Evolutionary conservation across 2,888 invertebrate genomes (phyloP), one percentile per base, ranked within the genome.

Genomic region (Beris morrisii): DNA sequence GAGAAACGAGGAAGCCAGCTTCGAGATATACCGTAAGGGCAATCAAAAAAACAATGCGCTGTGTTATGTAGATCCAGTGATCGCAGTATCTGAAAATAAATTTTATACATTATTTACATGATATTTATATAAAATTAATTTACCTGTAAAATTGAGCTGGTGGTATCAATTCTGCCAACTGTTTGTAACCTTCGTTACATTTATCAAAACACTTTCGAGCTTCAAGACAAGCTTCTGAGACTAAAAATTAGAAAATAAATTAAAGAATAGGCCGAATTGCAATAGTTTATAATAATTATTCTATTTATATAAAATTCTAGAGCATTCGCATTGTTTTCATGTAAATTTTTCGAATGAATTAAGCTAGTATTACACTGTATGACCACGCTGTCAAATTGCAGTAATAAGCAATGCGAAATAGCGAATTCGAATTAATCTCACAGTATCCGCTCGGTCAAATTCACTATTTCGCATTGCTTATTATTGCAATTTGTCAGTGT

Each of bases 11-110:
- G 72, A 88, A 83, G 1, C 92, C 92, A 13, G 85, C 84, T 81
- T 93, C 92, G 70, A 96, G 82, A 82, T 92, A 96, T 58, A 91
- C 84, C 7, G 91, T 87, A 65, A 95, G 82, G 0, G 93, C 87
- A 55, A 89, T 86, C 12, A 92, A 82, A 78, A 90, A 95, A 67
- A 91, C 88, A 71, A 93, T 83, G 54, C 91, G 83, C 76, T 95
- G 95, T 0, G 90, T 92, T 69, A 89, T 88, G 75, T 84, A 90
- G 46, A 90, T 85, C 95, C 95, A 96, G 74, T 92, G 92, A 74
- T 95, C 95, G 71, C 92, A 88, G 76, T 89, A 96, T 72, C 87
- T 86, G 72, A 3, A 69, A 70, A 43, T 0, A 58, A 54, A 44
- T 12, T 22, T 22, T 22, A 22, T 22, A 22, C 22, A 22, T 22